Base-by-base conservation (phyloP, 2,797 vertebrate species). In the Amblyopsis hoosieri region DNA sequence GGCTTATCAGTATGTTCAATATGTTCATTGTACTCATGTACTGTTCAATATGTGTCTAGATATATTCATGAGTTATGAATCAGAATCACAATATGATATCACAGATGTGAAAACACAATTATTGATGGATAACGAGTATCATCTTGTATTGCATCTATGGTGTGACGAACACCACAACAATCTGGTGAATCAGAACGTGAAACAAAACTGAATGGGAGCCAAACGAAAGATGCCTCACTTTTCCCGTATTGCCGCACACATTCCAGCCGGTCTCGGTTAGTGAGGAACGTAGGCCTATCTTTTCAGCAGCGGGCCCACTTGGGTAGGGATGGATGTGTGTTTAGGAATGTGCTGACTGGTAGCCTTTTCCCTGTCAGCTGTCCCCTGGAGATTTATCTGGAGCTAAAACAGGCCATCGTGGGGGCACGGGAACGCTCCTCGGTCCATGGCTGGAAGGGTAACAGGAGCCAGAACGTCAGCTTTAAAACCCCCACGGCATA, bases 301-400 rank as follows among this genome's bases (percentile, higher is more conserved):
- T 2, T 19, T 14, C 1, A 7, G 45, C n/a, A 13, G 42, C 3
- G 31, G 4, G n/a, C 51, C 45, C 12, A 12, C 48, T 5, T 8
- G 47, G 47, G 48, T 45, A 37, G 12, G 19, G 61, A 83, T 81
- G 80, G 59, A 47, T 71, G 74, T 42, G 47, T 66, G 57, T 82
- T 75, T 78, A 72, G 76, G 87, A 91, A 91, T 90, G 87, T 83
- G 88, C 89, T 90, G 82, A 90, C 86, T 80, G 72, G 85, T 80
- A 85, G 61, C 81, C 82, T 89, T 86, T 79, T 81, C 37, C 37
- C 83, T 52, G 71, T 63, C 90, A 91, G 89, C 88, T 91, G 90
- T 90, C 86, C 73, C 68, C 66, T 72, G 4, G 66, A 90, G 87
- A 90, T 90, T 87, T 90, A 90, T 90, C 84, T 85, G 78, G 75